phyloP scores from a whole-genome alignment of 2,888 invertebrate species.

The Hedychridium roseum region DNA sequence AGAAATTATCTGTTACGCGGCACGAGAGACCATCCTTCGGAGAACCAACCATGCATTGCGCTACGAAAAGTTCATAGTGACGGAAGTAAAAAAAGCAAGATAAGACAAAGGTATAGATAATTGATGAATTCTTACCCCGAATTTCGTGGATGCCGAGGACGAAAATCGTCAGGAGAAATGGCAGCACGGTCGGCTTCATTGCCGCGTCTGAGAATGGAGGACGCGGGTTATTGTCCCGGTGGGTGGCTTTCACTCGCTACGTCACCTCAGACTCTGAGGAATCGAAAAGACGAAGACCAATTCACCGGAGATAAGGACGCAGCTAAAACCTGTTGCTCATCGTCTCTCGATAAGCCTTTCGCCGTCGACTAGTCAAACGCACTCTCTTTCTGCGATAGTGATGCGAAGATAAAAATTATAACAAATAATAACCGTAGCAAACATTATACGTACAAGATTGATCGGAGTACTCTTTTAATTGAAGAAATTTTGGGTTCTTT shows the following conservation, averaged over 20 bases:
- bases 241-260: constrained; percentile 24
- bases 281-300: not conserved
- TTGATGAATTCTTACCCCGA: constrained; percentile 12
- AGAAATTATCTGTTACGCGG: not conserved
- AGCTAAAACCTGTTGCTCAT: constrained; percentile 27
- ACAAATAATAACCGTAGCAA: too few relatives aligned
- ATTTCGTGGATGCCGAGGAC: not conserved
- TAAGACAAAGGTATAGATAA: not conserved
- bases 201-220: constrained; percentile 5
- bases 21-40: constrained; percentile 9
- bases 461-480: too few relatives aligned
- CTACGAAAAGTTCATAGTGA: not conserved
- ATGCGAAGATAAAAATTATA: too few relatives aligned
- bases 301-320: constrained; percentile 7
- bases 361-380: too few relatives aligned
- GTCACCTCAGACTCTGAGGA: not conserved
- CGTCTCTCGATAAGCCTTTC: too few relatives aligned
- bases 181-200: constrained; percentile 12
- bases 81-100: not conserved
- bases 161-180: constrained; percentile 9
- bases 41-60: not conserved
- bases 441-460: too few relatives aligned
- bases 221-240: constrained; percentile 22
- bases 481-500: too few relatives aligned
- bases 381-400: too few relatives aligned